Evolutionary conservation across 2,888 invertebrate species (phyloP).

Genomic region (Hemaris fuciformis): DNA sequence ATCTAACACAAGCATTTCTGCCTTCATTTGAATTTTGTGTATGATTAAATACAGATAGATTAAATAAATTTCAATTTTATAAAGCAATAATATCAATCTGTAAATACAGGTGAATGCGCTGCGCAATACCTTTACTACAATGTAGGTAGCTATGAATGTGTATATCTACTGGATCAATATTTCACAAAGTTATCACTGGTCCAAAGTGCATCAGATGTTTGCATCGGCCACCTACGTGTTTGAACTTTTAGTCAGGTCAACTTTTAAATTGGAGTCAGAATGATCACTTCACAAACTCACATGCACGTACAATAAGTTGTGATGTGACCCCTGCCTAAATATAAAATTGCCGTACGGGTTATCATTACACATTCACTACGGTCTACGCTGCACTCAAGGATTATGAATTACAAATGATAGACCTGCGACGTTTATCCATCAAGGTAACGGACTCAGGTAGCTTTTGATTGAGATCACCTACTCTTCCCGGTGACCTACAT

Average conservation of each 20-base stretch:
- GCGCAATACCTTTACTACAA: background rate
- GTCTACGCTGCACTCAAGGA: background rate
- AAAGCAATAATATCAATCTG: too few species aligned
- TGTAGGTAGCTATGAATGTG: background rate
- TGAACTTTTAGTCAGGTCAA: constrained; percentile 60
- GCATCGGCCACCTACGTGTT: constrained; percentile 36
- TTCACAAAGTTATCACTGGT: constrained; percentile 33
- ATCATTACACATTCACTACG: background rate
- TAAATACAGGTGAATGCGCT: background rate
- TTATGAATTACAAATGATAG: background rate
- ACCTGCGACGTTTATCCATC: background rate
- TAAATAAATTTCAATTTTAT: too few species aligned
- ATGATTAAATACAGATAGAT: too few species aligned
- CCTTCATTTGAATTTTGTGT: too few species aligned
- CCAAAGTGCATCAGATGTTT: constrained; percentile 34
- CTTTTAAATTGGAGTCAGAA: constrained; percentile 65
- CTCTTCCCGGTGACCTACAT: background rate
- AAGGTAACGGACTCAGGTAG: background rate
- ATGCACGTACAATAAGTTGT: constrained; percentile 21
- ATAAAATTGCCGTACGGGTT: background rate
- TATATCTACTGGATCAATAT: constrained; percentile 27
- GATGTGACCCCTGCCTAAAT: constrained; percentile 27
- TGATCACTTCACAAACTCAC: constrained; percentile 51
- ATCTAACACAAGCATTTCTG: background rate
- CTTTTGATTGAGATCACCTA: background rate